Evolutionary conservation across 2,113 vertebrate species (phyloP).

Genomic region (Dasyurus viverrinus): DNA sequence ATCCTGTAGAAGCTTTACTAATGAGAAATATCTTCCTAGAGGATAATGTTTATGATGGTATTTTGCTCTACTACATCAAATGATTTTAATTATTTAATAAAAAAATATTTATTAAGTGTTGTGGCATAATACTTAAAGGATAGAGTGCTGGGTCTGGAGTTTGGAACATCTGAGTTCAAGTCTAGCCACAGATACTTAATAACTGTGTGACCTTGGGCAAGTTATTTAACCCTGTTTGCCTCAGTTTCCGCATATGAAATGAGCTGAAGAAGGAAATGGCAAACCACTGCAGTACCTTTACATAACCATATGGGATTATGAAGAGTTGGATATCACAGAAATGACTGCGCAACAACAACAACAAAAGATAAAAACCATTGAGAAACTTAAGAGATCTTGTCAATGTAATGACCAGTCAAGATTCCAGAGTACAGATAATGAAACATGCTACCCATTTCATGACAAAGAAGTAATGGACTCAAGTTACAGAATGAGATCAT

Average conservation of each 20-base stretch:
- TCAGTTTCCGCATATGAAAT: not conserved
- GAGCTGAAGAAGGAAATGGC: not conserved
- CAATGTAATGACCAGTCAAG: not conserved
- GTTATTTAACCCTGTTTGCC: too few relatives aligned
- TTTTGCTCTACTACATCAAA: not conserved
- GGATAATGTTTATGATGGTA: not conserved
- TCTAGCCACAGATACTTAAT: not conserved
- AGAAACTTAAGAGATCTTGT: not conserved
- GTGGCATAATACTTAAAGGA: not conserved
- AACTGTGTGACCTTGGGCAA: not conserved
- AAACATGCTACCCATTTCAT: not conserved
- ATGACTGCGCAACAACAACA: not conserved
- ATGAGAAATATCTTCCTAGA: not conserved
- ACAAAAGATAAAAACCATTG: not conserved
- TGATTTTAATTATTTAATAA: not conserved
- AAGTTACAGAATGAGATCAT: not conserved
- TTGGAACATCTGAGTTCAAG: slow-evolving; percentile 28
- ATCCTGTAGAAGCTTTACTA: not conserved
- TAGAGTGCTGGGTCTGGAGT: not conserved
- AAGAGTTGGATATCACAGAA: too few relatives aligned
- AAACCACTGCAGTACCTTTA: not conserved
- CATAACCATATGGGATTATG: not conserved
- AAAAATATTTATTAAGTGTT: not conserved
- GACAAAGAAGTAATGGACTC: not conserved
- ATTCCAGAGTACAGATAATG: not conserved